phyloP scores from a whole-genome alignment of 1,140 invertebrate genomes.

The Tetranychus cinnabarinus region DNA sequence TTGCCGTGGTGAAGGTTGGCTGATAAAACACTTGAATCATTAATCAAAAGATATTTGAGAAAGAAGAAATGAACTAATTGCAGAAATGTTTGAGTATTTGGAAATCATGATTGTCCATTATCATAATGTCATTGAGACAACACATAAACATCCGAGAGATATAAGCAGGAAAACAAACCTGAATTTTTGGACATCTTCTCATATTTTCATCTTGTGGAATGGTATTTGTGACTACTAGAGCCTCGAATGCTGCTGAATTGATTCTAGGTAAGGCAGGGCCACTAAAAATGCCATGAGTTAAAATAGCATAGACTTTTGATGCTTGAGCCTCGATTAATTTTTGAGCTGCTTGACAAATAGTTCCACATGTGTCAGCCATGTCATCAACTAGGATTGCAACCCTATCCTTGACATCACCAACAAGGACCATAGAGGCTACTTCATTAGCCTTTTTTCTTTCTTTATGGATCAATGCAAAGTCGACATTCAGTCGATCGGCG shows the following conservation, averaged over 20 bases:
- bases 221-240: conserved; percentile 99
- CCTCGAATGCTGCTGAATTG: conserved; percentile 84
- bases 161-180: conserved; percentile 28
- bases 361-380: conserved; percentile 97
- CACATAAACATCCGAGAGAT: too few relatives aligned
- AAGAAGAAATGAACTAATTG: too few relatives aligned
- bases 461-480: conserved; percentile 97
- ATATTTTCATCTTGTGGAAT: conserved; percentile 93
- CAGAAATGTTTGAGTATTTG: too few relatives aligned
- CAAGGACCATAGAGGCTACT: conserved; percentile 92
- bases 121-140: too few relatives aligned
- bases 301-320: conserved; percentile 84
- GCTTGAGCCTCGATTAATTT: conserved; percentile 77
- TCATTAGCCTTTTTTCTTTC: conserved; percentile 91
- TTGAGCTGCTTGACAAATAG: conserved; percentile 88
- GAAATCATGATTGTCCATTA: too few relatives aligned
- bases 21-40: too few relatives aligned
- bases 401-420: conserved; percentile 85
- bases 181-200: conserved; percentile 80
- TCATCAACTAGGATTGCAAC: conserved; percentile 94
- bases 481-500: conserved; percentile 82
- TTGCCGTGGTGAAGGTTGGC: too few relatives aligned
- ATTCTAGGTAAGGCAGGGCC: conserved; percentile 87
- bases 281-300: conserved; percentile 94
- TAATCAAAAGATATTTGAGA: too few relatives aligned